These are phyloP conservation scores for Pangasianodon gigas DNA, from an alignment of 2,113 vertebrate species.

Conservation along the genomic window DNA sequence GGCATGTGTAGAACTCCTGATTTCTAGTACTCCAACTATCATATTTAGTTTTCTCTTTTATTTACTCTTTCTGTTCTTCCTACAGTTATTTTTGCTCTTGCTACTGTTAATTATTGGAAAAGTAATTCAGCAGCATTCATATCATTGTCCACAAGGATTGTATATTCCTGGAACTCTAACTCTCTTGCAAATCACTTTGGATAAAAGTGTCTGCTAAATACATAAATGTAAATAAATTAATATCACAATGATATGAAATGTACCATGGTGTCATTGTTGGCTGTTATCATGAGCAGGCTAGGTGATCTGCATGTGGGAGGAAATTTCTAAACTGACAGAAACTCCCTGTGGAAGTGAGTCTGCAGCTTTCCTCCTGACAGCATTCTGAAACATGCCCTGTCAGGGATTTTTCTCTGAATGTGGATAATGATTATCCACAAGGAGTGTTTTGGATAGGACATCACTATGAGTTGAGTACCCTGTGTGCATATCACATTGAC, in stretches of 20 bases:
- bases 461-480: not conserved
- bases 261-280: not conserved
- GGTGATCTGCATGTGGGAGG: constrained; percentile 65
- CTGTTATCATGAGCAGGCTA: constrained; percentile 34
- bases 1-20: not conserved
- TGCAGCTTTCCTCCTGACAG: not conserved
- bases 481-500: not conserved
- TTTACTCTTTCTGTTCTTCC: not conserved
- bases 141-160: not conserved
- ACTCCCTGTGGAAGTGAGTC: not conserved
- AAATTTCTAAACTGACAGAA: constrained; percentile 66
- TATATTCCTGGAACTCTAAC: not conserved
- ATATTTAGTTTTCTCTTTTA: not conserved
- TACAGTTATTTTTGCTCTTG: not conserved
- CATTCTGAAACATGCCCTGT: constrained; percentile 1
- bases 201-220: not conserved
- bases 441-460: not conserved
- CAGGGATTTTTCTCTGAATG: constrained; percentile 11
- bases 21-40: not conserved
- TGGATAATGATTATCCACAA: not conserved
- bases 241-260: not conserved
- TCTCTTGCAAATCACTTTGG: not conserved
- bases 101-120: not conserved
- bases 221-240: not conserved
- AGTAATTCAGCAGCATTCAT: not conserved